Conservation (phyloP, 2,113 vertebrate genomes). For the Loxodonta africana region DNA sequence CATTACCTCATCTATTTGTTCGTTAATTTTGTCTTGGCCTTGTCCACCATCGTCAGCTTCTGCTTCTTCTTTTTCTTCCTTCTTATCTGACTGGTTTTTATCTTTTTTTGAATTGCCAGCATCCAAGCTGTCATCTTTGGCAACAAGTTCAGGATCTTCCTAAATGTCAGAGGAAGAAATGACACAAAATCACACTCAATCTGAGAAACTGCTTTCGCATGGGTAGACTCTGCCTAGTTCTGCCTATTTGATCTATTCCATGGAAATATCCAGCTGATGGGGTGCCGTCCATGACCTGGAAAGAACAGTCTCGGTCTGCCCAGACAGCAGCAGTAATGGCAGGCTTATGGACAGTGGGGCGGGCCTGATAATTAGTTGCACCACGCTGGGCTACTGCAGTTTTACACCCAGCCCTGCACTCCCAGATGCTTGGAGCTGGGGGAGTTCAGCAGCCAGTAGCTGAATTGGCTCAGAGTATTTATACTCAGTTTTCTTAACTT, state of each 20-base stretch:
- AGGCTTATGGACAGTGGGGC: neutral
- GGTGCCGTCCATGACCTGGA: neutral
- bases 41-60: slow-evolving; percentile 78
- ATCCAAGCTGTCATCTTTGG: slow-evolving; percentile 95
- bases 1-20: slow-evolving; percentile 96
- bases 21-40: slow-evolving; percentile 93
- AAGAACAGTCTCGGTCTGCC: neutral
- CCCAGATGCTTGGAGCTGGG: neutral
- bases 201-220: neutral
- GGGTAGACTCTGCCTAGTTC: neutral
- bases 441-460: neutral
- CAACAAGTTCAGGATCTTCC: slow-evolving; percentile 95
- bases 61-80: slow-evolving; percentile 85
- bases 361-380: neutral
- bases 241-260: neutral
- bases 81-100: slow-evolving; percentile 90
- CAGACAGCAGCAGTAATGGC: neutral
- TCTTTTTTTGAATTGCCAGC: slow-evolving; percentile 90
- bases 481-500: neutral
- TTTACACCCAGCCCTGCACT: neutral
- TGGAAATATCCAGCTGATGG: neutral
- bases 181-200: neutral
- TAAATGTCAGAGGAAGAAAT: slow-evolving; percentile 76
- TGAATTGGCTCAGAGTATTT: neutral
- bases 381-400: no score